A percentile compares a stretch with the other conserved stretches of the same genome.
phyloP scores from a whole-genome alignment of 2,888 invertebrate species.

The Ormyrus nitidulus region DNA sequence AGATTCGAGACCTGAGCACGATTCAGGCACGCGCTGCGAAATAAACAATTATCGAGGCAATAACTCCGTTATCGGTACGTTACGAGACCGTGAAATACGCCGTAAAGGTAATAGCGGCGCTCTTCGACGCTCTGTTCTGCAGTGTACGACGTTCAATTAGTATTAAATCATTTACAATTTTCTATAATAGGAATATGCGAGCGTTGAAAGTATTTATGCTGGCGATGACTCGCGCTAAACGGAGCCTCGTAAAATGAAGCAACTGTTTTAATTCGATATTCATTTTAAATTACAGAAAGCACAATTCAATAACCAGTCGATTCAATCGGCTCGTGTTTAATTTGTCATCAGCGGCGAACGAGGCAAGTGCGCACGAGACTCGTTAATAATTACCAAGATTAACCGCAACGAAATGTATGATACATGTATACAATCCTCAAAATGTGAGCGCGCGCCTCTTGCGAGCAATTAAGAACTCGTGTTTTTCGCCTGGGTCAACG shows the following conservation, averaged over 20 bases:
- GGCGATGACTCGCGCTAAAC: too few relatives aligned
- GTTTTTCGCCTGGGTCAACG: neutral
- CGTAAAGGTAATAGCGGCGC: too few relatives aligned
- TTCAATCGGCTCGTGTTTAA: neutral
- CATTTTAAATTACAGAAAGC: neutral
- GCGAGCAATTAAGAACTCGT: conserved; percentile 2
- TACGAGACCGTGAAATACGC: too few relatives aligned
- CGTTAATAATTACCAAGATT: neutral
- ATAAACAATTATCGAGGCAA: conserved; percentile 3
- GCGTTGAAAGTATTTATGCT: too few relatives aligned
- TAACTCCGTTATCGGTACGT: too few relatives aligned
- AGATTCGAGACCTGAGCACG: neutral
- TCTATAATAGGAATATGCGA: too few relatives aligned
- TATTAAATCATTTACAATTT: too few relatives aligned
- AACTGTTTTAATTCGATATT: too few relatives aligned
- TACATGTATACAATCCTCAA: neutral
- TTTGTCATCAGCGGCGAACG: neutral
- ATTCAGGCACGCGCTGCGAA: neutral
- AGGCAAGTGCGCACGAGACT: neutral
- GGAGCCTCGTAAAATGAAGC: too few relatives aligned
- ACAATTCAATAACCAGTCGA: neutral
- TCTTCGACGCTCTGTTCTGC: too few relatives aligned
- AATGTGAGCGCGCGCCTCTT: neutral
- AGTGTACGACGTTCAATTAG: too few relatives aligned
- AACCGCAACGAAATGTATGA: neutral